phyloP scores from a whole-genome alignment of 2,888 invertebrate species.

The Nudaria mundana region DNA sequence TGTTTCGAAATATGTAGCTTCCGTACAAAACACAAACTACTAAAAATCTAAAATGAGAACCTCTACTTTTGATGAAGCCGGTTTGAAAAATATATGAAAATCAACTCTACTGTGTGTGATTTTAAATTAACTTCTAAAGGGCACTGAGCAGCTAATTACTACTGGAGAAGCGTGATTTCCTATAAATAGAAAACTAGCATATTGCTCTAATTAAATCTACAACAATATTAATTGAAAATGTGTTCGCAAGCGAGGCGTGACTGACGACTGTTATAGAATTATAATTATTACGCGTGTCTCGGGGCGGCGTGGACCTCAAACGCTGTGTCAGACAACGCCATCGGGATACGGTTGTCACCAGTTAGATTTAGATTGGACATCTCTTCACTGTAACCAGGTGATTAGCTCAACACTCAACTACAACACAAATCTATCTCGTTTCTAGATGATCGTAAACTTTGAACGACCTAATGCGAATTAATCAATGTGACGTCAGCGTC shows the following conservation, averaged over 20 bases:
- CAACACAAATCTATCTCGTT: no score
- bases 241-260: constrained; percentile 47
- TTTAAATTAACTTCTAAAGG: constrained; percentile 10
- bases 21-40: no score
- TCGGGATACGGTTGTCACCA: constrained; percentile 75
- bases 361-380: constrained; percentile 76
- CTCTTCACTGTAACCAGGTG: constrained; percentile 73
- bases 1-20: no score
- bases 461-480: no score
- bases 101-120: constrained; percentile 11
- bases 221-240: constrained; percentile 23
- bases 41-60: no score
- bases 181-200: constrained; percentile 17
- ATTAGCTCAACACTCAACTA: constrained; percentile 32
- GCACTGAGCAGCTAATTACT: constrained; percentile 18
- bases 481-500: no score
- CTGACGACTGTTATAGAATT: constrained; percentile 37
- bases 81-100: not conserved
- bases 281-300: constrained; percentile 72
- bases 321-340: constrained; percentile 77
- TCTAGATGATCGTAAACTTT: no score
- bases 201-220: constrained; percentile 4
- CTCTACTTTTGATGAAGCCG: no score
- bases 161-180: constrained; percentile 27
- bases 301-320: constrained; percentile 78